A percentile compares a stretch with the other conserved stretches of the same genome.
Evolutionary conservation across 1,140 invertebrate species (phyloP).

Genomic region (Halictus rubicundus): DNA sequence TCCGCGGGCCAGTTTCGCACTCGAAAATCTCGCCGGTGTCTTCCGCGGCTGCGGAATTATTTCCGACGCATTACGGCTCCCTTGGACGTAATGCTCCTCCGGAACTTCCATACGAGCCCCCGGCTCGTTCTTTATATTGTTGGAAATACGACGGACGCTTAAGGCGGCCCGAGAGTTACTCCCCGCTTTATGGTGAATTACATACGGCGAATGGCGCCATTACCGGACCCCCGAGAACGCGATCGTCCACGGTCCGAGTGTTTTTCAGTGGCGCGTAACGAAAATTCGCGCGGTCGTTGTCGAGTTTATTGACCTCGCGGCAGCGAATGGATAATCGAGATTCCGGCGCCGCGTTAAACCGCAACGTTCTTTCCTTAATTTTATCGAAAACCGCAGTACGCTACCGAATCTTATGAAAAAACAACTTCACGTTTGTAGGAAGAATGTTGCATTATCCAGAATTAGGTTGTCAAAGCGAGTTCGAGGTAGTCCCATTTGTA

Average conservation of each 20-base stretch:
- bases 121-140: not conserved
- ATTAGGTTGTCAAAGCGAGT: too few relatives aligned
- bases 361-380: too few relatives aligned
- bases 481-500: too few relatives aligned
- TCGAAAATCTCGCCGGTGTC: conserved; percentile 22
- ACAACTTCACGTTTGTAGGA: too few relatives aligned
- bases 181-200: not conserved
- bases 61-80: conserved; percentile 22
- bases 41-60: conserved; percentile 3
- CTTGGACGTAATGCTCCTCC: conserved; percentile 15
- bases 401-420: too few relatives aligned
- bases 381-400: too few relatives aligned
- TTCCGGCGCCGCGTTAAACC: too few relatives aligned
- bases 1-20: conserved; percentile 13
- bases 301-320: not conserved
- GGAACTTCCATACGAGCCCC: conserved; percentile 2
- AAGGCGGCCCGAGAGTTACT: conserved; percentile 13
- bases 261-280: not conserved
- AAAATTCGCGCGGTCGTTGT: not conserved
- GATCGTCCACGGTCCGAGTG: not conserved
- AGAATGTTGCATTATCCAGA: too few relatives aligned
- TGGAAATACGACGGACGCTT: not conserved
- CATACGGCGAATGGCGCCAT: not conserved
- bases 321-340: too few relatives aligned
- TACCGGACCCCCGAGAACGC: not conserved